Percentiles rank a stretch among this genome's conserved stretches.
These are phyloP conservation scores for Caenorhabditis zanzibari DNA, from an alignment of 2,888 invertebrate genomes.

Conservation along the genomic window DNA sequence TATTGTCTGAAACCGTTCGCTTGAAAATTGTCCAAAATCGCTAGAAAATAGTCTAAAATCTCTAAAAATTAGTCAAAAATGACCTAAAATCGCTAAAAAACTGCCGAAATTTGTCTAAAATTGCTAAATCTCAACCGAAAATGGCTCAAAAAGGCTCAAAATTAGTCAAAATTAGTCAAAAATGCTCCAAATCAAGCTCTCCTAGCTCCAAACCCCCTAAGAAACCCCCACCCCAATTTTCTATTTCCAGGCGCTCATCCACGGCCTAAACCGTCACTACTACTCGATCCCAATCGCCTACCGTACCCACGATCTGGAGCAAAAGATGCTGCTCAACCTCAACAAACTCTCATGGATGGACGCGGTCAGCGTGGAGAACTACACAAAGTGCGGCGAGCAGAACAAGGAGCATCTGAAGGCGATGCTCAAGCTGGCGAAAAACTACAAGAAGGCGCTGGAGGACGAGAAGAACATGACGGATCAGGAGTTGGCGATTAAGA, in stretches of 20 bases:
- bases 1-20: no score
- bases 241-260: conserved; percentile 91
- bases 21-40: no score
- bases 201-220: no score
- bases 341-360: conserved; percentile 99
- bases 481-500: conserved; percentile 98
- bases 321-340: conserved; percentile 98
- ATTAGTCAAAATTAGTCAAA: no score
- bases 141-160: no score
- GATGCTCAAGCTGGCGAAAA: conserved; percentile 97
- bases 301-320: conserved; percentile 97
- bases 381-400: conserved; percentile 91
- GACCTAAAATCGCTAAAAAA: no score
- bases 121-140: no score
- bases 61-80: no score
- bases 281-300: conserved; percentile 99
- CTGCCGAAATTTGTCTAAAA: no score
- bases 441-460: conserved; percentile 97
- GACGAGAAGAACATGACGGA: conserved; percentile 99
- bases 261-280: conserved; percentile 98
- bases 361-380: conserved; percentile 93
- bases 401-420: conserved; percentile 96
- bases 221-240: no score
- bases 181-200: no score
- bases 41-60: no score